Conservation (phyloP, 2,888 invertebrate species). For the Ornithoptera alexandrae region DNA sequence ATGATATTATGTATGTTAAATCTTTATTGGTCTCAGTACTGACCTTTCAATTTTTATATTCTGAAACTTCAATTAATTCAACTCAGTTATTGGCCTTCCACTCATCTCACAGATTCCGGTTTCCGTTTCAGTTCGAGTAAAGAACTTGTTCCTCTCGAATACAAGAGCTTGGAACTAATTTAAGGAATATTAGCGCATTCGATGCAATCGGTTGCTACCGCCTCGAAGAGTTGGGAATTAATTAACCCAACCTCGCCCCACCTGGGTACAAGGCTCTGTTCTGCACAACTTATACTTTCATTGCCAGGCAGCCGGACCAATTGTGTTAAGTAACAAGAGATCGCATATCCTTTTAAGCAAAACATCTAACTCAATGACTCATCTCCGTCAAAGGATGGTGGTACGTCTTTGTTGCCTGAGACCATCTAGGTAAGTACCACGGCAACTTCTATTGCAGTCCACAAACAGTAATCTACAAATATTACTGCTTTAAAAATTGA, state of each 20-base stretch:
- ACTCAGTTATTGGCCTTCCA: neutral
- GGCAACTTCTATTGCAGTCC: too few species aligned
- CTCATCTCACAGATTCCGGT: neutral
- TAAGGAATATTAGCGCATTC: constrained; percentile 13
- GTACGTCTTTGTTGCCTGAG: too few species aligned
- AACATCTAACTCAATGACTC: too few species aligned
- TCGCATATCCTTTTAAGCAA: too few species aligned
- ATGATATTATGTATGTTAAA: too few species aligned
- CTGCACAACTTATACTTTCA: constrained; percentile 39
- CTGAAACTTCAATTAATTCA: constrained; percentile 9
- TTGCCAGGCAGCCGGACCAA: constrained; percentile 32
- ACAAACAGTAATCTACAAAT: too few species aligned
- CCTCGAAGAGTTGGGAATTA: constrained; percentile 37
- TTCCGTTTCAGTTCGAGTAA: constrained; percentile 2
- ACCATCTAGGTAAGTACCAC: too few species aligned
- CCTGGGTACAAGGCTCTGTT: constrained; percentile 40
- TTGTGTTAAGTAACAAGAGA: constrained; percentile 17
- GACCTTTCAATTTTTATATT: neutral
- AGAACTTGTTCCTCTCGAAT: constrained; percentile 9
- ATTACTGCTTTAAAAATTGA: too few species aligned
- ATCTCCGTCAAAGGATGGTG: too few species aligned
- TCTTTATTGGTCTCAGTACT: too few species aligned
- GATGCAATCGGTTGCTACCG: constrained; percentile 9
- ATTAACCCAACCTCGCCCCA: constrained; percentile 42
- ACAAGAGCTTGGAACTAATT: constrained; percentile 7